A percentile compares a stretch with the other conserved stretches of the same genome.
Evolutionary conservation across 1,140 invertebrate species (phyloP).

Genomic region (Babylonia areolata): DNA sequence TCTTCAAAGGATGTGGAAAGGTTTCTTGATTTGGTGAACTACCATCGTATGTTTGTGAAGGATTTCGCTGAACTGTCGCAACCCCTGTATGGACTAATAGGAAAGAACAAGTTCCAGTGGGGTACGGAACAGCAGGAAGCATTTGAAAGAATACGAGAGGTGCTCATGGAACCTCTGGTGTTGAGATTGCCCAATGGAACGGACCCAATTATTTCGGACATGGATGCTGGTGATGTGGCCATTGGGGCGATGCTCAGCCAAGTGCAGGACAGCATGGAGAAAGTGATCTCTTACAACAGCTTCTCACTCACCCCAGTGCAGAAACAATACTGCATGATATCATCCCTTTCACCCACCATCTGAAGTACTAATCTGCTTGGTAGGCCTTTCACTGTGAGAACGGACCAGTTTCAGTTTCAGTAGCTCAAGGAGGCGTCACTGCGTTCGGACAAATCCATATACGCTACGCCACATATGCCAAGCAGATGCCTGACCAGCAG

Average conservation of each 20-base stretch:
- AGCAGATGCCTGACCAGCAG: no score
- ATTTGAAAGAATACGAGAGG: conserved; percentile 44
- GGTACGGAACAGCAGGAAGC: conserved; percentile 35
- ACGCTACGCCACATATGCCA: no score
- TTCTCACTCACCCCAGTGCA: conserved; percentile 34
- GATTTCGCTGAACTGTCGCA: conserved; percentile 26
- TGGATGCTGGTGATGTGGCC: conserved; percentile 51
- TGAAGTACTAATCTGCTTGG: conserved; percentile 48
- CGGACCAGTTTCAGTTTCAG: no score
- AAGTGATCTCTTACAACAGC: conserved; percentile 46
- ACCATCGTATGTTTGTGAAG: conserved; percentile 44
- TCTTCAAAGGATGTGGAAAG: conserved; percentile 8
- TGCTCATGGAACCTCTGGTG: conserved; percentile 3
- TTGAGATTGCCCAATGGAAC: conserved; percentile 40
- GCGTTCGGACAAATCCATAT: no score
- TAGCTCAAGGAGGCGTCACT: no score
- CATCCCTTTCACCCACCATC: conserved; percentile 38
- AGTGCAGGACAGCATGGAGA: conserved; percentile 47
- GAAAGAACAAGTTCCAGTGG: conserved; percentile 41
- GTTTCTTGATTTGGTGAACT: conserved; percentile 35
- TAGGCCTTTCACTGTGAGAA: conserved; percentile 42
- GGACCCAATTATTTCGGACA: conserved; percentile 55
- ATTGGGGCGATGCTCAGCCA: conserved; percentile 41
- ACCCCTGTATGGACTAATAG: conserved; percentile 32
- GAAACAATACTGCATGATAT: conserved; percentile 51